phyloP scores from a whole-genome alignment of 2,113 vertebrate species.

The Muntiacus reevesi region DNA sequence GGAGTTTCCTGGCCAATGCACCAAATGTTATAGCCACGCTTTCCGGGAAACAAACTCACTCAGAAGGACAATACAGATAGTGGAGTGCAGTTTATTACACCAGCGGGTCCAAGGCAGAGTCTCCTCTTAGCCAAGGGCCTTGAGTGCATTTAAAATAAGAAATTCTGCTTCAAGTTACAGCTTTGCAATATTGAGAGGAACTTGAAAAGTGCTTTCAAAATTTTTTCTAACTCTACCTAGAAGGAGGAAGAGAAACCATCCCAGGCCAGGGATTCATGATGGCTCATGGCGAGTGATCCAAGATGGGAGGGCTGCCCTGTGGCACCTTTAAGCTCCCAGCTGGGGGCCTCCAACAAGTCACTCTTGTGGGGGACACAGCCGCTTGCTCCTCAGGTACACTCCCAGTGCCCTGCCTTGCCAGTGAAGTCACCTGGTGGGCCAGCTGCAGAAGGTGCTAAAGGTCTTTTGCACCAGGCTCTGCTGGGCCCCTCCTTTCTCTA shows the following conservation, averaged over 20 bases:
- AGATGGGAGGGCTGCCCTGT: background rate
- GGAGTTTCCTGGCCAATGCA: too few species aligned
- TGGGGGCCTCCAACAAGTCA: background rate
- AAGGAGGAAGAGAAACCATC: background rate
- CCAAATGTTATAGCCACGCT: too few species aligned
- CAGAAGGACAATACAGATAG: too few species aligned
- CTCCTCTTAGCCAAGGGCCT: too few species aligned
- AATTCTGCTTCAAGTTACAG: background rate
- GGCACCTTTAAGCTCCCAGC: too few species aligned
- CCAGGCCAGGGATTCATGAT: background rate
- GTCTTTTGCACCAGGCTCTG: background rate
- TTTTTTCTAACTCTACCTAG: background rate
- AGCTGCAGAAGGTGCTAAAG: background rate
- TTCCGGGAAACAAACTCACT: too few species aligned
- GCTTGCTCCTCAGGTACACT: background rate
- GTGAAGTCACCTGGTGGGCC: background rate
- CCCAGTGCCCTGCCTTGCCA: background rate
- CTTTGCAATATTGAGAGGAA: background rate
- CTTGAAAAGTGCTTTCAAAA: background rate
- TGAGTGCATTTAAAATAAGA: background rate
- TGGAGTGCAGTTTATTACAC: too few species aligned
- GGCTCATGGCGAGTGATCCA: fast-evolving
- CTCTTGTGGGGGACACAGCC: background rate
- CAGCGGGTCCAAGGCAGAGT: too few species aligned
- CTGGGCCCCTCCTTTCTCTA: background rate